Percentiles rank a stretch among this genome's conserved stretches.
Evolutionary conservation across 1,140 invertebrate species (phyloP).

Genomic region (Drosophila simulans): DNA sequence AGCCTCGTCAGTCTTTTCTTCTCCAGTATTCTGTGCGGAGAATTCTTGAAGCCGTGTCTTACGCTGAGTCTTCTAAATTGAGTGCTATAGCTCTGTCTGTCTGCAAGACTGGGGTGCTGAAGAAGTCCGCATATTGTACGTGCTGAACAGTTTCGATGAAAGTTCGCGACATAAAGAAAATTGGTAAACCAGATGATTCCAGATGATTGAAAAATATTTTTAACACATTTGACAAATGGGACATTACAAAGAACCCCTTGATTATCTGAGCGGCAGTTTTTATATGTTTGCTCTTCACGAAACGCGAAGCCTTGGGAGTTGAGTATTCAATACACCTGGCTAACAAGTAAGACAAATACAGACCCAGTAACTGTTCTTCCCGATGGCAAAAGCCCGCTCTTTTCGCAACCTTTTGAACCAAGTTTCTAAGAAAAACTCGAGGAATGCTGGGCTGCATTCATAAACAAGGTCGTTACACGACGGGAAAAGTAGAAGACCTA

Average conservation of each 20-base stretch:
- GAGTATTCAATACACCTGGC: constrained; percentile 22
- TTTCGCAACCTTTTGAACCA: constrained; percentile 48
- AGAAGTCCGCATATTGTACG: constrained; percentile 37
- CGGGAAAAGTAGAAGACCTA: constrained; percentile 41
- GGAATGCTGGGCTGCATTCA: constrained; percentile 18
- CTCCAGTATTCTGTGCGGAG: no score
- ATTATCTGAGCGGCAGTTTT: constrained; percentile 8
- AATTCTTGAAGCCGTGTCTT: background rate
- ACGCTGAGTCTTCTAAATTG: background rate
- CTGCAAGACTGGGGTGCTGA: constrained; percentile 33
- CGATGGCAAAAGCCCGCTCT: constrained; percentile 18
- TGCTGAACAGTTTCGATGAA: constrained; percentile 40
- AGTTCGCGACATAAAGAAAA: background rate
- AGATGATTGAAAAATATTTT: constrained; percentile 1
- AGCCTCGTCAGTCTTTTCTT: constrained; percentile 10
- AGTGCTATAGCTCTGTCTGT: constrained; percentile 9
- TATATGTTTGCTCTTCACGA: constrained; percentile 9
- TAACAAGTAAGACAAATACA: constrained; percentile 50
- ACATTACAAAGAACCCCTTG: background rate
- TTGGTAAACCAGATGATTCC: constrained; percentile 3
- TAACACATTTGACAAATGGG: background rate
- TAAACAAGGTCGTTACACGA: constrained; percentile 69
- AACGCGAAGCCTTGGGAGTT: constrained; percentile 12
- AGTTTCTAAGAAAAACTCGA: constrained; percentile 36
- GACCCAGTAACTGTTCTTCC: constrained; percentile 15